Conservation (phyloP, 1,140 invertebrate species). For the Zaprionus ghesquierei region DNA sequence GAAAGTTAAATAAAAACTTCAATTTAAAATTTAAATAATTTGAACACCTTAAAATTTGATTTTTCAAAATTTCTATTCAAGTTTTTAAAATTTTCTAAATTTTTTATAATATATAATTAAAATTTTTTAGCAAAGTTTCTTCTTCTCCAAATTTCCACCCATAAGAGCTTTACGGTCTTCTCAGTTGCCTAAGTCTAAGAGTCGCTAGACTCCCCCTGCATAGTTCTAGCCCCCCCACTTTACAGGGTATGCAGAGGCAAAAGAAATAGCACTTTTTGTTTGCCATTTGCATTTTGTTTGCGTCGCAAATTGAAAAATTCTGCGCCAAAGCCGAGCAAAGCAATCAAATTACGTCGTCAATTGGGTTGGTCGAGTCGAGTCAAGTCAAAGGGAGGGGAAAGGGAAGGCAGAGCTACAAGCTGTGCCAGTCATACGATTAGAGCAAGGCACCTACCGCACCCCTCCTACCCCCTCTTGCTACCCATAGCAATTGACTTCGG, state of each 20-base stretch:
- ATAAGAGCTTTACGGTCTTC: too few relatives aligned
- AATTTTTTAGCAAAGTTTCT: too few relatives aligned
- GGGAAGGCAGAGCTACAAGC: neutral
- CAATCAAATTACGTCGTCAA: slow-evolving; percentile 64
- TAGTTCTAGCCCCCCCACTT: too few relatives aligned
- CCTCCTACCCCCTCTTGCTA: neutral
- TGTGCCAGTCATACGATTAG: neutral
- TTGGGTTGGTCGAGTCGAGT: neutral
- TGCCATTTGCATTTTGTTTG: slow-evolving; percentile 69
- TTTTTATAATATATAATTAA: too few relatives aligned
- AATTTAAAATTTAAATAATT: too few relatives aligned
- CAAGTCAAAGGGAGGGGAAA: neutral
- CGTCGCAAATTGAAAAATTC: slow-evolving; percentile 58
- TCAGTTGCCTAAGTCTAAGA: too few relatives aligned
- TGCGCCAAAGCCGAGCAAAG: slow-evolving; percentile 30
- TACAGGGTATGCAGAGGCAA: slow-evolving; percentile 9
- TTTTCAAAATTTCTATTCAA: too few relatives aligned
- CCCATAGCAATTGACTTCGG: neutral
- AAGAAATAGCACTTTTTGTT: slow-evolving; percentile 46
- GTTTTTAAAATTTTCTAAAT: too few relatives aligned
- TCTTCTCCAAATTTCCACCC: too few relatives aligned
- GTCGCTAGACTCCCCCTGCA: too few relatives aligned
- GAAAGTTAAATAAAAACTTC: too few relatives aligned
- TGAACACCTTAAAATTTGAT: too few relatives aligned
- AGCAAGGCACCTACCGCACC: neutral